Base-by-base conservation (phyloP, 2,113 vertebrate species). In the Lepidiolamprologus cunningtoni region DNA sequence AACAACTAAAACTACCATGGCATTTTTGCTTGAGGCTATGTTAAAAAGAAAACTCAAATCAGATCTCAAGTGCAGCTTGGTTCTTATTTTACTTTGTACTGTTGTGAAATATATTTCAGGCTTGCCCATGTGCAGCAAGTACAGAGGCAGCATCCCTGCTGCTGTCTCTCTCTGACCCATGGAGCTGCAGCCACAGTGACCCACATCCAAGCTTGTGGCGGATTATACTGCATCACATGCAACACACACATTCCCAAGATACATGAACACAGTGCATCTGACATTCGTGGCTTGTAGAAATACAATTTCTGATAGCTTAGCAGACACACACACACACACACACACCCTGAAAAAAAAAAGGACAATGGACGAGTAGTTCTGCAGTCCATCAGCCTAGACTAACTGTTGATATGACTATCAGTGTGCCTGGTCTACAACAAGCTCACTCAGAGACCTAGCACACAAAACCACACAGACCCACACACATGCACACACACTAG, bases 321-420 rank as follows among this genome's bases (percentile, higher is more conserved):
- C 57, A 63, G 5, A 80, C 86, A 79, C 47, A 10, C 78, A 19
- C 84, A 80, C 66, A 83, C 28, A 33, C 33, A 9, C 33, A 37
- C 37, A 37, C 37, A 37, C 13, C 3, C 14, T 2, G 2, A 4
- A 71, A 73, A 71, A 23, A 73, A 71, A 23, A 23, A 23, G 89
- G 84, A 94, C 90, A 94, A 94, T 80, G 85, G 63, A 13, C 17
- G 37, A 54, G 87, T 90, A 94, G 92, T 93, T 93, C 85, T 91
- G 86, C 86, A 91, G 89, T 86, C 84, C 76, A 89, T 94, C 87
- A 93, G 83, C 87, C 55, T 52, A 68, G 50, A 90, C 91, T 85
- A 87, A 91, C 81, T 82, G 87, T 89, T 90, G 90, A 93, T 94
- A 94, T 17, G 80, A 61, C 84, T 91, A 93, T 93, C 92, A 87